Percentiles rank a stretch among this genome's conserved stretches.
Evolutionary conservation across 2,797 vertebrate species (phyloP).

Genomic region (Tapirus indicus): DNA sequence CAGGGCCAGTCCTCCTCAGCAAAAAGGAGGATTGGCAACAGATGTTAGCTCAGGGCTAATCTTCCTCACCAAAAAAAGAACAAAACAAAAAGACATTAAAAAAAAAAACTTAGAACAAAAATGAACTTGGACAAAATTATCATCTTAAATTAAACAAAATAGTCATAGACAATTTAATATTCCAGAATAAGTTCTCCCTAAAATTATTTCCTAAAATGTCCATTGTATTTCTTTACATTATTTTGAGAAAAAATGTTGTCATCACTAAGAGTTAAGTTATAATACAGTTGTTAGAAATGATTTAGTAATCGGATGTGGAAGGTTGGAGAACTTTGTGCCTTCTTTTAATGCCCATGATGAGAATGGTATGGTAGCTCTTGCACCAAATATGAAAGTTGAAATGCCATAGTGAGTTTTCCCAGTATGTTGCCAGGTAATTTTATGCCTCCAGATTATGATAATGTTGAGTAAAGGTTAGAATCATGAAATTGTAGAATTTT

Average conservation of each 20-base stretch:
- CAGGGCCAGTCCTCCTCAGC: too few species aligned
- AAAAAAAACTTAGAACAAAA: not conserved
- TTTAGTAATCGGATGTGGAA: not conserved
- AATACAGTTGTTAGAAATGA: not conserved
- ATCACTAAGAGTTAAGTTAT: not conserved
- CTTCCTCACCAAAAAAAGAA: too few species aligned
- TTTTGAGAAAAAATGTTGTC: conserved; percentile 7
- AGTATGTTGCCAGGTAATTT: not conserved
- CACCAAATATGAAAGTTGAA: not conserved
- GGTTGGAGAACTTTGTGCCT: not conserved
- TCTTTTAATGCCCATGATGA: not conserved
- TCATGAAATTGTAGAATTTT: not conserved
- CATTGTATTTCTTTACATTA: not conserved
- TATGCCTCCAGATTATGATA: not conserved
- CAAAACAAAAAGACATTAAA: too few species aligned
- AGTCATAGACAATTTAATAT: not conserved
- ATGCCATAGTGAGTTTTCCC: not conserved
- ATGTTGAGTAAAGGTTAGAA: not conserved
- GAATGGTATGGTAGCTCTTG: not conserved
- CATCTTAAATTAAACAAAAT: not conserved
- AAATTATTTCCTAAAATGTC: conserved; percentile 18
- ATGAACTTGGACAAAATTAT: conserved; percentile 31
- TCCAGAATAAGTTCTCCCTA: not conserved
- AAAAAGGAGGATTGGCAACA: too few species aligned
- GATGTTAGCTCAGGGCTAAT: too few species aligned